Percentiles rank a stretch among this genome's conserved stretches.
These are phyloP conservation scores for Tamandua tetradactyla DNA, from an alignment of 2,797 vertebrate species.

Conservation along the genomic window DNA sequence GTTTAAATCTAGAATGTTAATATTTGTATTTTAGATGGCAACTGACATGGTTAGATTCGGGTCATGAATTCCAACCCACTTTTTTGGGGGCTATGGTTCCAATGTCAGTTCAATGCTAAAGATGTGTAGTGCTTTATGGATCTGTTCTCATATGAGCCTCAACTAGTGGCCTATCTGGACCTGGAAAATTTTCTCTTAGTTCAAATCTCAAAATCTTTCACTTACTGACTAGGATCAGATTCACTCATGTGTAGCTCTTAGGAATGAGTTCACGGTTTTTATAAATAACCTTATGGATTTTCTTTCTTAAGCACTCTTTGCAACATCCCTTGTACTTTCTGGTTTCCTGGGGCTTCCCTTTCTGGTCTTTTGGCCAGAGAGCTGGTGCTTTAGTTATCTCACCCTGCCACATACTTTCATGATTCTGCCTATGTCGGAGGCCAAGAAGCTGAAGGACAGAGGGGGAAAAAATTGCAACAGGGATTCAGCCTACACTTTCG, in stretches of 20 bases:
- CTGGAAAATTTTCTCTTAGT: neutral
- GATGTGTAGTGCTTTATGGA: neutral
- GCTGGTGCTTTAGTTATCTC: neutral
- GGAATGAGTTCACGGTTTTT: slow-evolving; percentile 7
- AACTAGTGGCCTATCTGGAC: neutral
- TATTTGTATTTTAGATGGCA: neutral
- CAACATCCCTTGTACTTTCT: neutral
- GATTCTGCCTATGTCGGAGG: neutral
- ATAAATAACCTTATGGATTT: neutral
- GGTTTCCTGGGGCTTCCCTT: neutral
- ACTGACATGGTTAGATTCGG: no score
- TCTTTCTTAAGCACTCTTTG: neutral
- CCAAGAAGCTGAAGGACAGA: neutral
- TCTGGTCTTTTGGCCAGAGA: neutral
- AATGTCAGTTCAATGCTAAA: neutral
- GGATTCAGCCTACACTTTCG: neutral
- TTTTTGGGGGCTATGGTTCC: neutral
- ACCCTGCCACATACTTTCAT: neutral
- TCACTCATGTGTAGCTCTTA: neutral
- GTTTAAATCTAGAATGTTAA: neutral
- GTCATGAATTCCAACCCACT: neutral
- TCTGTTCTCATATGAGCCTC: neutral
- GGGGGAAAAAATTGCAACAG: neutral
- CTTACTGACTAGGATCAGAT: slow-evolving; percentile 21
- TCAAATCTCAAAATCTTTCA: slow-evolving; percentile 12